A percentile compares a stretch with the other conserved stretches of the same genome.
Evolutionary conservation across 1,140 invertebrate genomes (phyloP).

Genomic region (Solen grandis): DNA sequence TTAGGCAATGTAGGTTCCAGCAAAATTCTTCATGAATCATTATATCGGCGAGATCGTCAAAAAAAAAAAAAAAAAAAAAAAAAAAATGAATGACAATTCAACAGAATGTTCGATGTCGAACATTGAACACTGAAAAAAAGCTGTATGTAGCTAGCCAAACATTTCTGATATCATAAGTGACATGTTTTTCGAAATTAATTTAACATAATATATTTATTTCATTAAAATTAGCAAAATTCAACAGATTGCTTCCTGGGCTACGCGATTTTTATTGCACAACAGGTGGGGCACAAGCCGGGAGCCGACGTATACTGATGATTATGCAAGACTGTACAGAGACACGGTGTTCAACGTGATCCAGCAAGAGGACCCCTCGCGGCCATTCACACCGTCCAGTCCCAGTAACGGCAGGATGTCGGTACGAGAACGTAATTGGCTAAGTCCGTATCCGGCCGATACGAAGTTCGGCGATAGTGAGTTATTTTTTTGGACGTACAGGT

Average conservation of each 20-base stretch:
- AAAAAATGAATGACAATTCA: too few species aligned
- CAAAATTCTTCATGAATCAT: too few species aligned
- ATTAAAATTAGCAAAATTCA: neutral
- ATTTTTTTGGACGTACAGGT: too few species aligned
- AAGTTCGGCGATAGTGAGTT: constrained; percentile 93
- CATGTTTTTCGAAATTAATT: neutral
- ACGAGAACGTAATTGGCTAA: constrained; percentile 87
- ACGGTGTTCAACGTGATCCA: constrained; percentile 87
- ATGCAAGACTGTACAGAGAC: constrained; percentile 91
- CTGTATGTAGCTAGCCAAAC: neutral
- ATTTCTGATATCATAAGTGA: neutral
- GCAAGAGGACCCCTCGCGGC: constrained; percentile 84
- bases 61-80: too few species aligned
- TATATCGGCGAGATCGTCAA: too few species aligned
- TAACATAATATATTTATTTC: neutral
- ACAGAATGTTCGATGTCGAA: too few species aligned
- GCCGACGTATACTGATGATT: constrained; percentile 86
- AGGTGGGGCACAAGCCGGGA: neutral
- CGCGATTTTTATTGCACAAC: neutral
- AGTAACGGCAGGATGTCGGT: constrained; percentile 91
- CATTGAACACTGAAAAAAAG: neutral
- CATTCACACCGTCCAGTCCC: constrained; percentile 93
- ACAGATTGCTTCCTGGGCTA: too few species aligned
- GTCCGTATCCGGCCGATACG: constrained; percentile 87
- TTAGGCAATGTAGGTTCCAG: too few species aligned